Evolutionary conservation across 2,797 vertebrate genomes (phyloP).

Genomic region (Macrochelys suwanniensis): DNA sequence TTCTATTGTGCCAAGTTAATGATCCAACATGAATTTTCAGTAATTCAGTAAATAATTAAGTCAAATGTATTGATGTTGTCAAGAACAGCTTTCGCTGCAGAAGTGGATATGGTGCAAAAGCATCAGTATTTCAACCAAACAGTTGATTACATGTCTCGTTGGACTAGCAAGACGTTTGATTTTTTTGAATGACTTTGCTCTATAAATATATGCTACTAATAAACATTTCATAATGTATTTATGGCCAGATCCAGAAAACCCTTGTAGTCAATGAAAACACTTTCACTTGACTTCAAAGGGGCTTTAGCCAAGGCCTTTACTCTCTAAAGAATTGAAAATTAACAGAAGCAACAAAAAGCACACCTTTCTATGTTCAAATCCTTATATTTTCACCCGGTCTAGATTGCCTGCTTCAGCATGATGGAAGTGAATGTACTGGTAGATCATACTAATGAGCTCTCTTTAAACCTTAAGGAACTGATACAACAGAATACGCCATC

Average conservation of each 20-base stretch:
- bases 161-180: background rate
- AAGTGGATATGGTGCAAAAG: background rate
- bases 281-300: conserved; percentile 21
- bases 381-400: background rate
- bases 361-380: background rate
- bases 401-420: background rate
- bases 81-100: background rate
- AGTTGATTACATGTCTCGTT: background rate
- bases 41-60: background rate
- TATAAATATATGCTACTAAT: background rate
- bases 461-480: background rate
- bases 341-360: background rate
- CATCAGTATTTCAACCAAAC: background rate
- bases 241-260: background rate
- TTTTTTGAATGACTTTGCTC: background rate
- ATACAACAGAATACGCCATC: background rate
- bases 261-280: conserved; percentile 28
- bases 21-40: background rate
- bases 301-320: conserved; percentile 11
- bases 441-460: background rate
- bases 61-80: accelerated
- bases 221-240: conserved; percentile 18
- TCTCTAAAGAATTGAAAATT: conserved; percentile 49
- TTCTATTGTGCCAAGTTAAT: background rate
- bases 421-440: background rate